Percentiles rank a stretch among this genome's conserved stretches.
Evolutionary conservation across 2,113 vertebrate species (phyloP).

Genomic region (Actinemys pallida): DNA sequence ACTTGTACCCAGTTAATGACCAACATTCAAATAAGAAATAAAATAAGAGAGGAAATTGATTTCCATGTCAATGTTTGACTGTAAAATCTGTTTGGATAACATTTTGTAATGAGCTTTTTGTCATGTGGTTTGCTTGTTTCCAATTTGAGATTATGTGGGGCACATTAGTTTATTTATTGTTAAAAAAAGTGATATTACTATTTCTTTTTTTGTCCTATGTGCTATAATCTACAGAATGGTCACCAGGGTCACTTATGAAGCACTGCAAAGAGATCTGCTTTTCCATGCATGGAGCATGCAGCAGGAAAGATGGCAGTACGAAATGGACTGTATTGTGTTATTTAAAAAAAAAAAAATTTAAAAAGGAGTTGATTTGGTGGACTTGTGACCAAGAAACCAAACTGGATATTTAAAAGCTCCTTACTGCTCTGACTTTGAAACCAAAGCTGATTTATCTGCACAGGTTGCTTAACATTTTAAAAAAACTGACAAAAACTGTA

Average conservation of each 20-base stretch:
- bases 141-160: constrained; percentile 82
- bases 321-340: constrained; percentile 68
- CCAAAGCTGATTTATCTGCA: constrained; percentile 98
- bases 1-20: constrained; percentile 85
- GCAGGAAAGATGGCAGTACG: constrained; percentile 74
- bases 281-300: constrained; percentile 76
- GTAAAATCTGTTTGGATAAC: constrained; percentile 84
- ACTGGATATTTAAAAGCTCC: constrained; percentile 85
- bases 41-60: constrained; percentile 79
- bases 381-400: constrained; percentile 86
- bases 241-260: constrained; percentile 86
- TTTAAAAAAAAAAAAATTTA: constrained; percentile 47
- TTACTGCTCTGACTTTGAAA: constrained; percentile 93
- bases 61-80: constrained; percentile 83
- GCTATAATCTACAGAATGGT: constrained; percentile 85
- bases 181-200: constrained; percentile 69
- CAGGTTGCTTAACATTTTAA: constrained; percentile 91
- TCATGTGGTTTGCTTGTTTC: constrained; percentile 84
- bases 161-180: constrained; percentile 85
- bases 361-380: constrained; percentile 75
- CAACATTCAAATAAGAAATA: constrained; percentile 76
- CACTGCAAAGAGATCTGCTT: constrained; percentile 77
- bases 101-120: constrained; percentile 88
- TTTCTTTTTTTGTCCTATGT: constrained; percentile 76
- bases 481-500: constrained; percentile 86